Percentiles rank a stretch among this genome's conserved stretches.
phyloP scores from a whole-genome alignment of 2,888 invertebrate species.

The Cataglyphis albicans region DNA sequence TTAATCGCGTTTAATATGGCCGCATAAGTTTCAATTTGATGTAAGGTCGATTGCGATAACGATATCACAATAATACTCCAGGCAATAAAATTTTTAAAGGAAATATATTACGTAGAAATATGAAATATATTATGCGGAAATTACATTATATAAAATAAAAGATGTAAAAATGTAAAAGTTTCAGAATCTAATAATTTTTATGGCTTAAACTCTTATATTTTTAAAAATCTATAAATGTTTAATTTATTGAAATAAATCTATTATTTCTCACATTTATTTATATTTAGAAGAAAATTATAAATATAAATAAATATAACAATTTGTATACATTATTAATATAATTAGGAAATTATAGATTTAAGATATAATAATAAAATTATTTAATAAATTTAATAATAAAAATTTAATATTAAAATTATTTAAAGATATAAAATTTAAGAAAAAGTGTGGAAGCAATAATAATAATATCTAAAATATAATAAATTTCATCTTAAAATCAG shows the following conservation, averaged over 20 bases:
- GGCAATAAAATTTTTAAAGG: constrained; percentile 18
- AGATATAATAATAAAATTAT: too few species aligned
- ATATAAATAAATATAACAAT: background rate
- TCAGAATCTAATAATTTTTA: background rate
- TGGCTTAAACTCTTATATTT: background rate
- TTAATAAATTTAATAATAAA: too few species aligned
- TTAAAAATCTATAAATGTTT: background rate
- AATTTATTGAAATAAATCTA: background rate
- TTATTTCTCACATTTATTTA: background rate
- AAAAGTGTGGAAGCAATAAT: background rate
- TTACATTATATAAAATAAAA: constrained; percentile 9
- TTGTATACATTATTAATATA: background rate
- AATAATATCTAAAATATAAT: background rate
- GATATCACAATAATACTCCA: constrained; percentile 12
- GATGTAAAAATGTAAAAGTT: background rate
- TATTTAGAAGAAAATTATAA: background rate
- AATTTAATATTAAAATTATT: too few species aligned
- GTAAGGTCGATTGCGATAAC: constrained; percentile 38
- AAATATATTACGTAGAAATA: constrained; percentile 6
- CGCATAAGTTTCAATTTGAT: constrained; percentile 8
- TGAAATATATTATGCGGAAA: background rate
- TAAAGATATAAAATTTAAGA: background rate
- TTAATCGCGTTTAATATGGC: constrained; percentile 22
- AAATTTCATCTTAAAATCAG: background rate
- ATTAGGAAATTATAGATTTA: background rate